These are phyloP conservation scores for Poeciliopsis infans DNA, from an alignment of 2,797 vertebrate genomes.

Conservation along the genomic window DNA sequence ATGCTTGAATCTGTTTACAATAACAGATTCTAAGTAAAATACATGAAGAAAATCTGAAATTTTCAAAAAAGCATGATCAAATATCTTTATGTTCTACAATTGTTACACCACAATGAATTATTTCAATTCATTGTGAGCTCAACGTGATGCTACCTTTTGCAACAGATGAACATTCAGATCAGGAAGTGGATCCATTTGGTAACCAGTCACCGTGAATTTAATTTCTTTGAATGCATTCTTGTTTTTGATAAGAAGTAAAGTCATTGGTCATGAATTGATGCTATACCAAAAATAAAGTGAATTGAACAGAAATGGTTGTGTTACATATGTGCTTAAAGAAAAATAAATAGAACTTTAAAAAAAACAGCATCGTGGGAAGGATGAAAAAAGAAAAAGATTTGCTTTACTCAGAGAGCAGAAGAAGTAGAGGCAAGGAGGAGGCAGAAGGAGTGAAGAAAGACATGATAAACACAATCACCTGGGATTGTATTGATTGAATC, in stretches of 20 bases:
- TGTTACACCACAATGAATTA: background rate
- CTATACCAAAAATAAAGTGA: background rate
- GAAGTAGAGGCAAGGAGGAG: background rate
- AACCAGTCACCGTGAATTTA: background rate
- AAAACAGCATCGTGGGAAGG: background rate
- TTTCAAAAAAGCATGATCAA: no score
- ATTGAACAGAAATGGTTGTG: background rate
- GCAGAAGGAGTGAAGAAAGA: background rate
- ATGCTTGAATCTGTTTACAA: background rate
- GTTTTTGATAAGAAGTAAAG: background rate
- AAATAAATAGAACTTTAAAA: background rate
- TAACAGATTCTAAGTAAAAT: background rate
- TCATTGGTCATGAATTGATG: no score
- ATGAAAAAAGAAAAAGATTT: background rate
- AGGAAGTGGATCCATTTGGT: background rate
- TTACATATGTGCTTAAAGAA: background rate
- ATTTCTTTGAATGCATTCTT: background rate
- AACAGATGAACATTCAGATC: background rate
- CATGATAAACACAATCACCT: background rate
- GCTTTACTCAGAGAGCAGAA: conserved; percentile 3
- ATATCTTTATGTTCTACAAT: background rate
- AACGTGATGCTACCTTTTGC: background rate
- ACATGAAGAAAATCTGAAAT: background rate
- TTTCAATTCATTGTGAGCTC: background rate
- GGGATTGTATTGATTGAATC: conserved; percentile 33